Percentiles rank a stretch among this genome's conserved stretches.
Conservation (phyloP, 2,113 vertebrate species). For the Tretioscincus oriximinensis region DNA sequence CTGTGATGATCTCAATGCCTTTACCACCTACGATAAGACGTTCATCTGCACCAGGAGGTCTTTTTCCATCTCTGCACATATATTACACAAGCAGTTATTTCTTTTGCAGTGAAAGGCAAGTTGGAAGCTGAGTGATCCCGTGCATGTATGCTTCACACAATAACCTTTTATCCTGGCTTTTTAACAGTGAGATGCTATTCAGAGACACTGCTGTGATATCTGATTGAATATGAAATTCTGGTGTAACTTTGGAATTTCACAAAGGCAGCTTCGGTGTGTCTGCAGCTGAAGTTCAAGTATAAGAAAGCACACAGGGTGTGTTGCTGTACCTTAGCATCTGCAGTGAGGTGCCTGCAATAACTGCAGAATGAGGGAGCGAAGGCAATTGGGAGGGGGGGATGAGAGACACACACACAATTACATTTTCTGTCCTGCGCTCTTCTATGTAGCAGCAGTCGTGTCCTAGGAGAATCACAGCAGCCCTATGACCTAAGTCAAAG, state of each 20-base stretch:
- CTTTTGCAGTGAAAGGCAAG: background rate
- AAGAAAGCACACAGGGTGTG: background rate
- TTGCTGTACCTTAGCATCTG: slow-evolving; percentile 3
- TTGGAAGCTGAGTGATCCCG: background rate
- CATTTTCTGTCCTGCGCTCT: background rate
- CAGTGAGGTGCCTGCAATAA: slow-evolving; percentile 18
- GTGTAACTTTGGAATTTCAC: background rate
- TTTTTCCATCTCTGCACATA: background rate
- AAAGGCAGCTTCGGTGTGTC: background rate
- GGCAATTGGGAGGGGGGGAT: too few species aligned
- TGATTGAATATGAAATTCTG: background rate
- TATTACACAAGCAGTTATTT: background rate
- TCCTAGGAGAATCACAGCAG: slow-evolving; percentile 8
- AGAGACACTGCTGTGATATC: background rate
- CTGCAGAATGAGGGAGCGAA: background rate
- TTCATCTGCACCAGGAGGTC: background rate
- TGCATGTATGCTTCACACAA: background rate
- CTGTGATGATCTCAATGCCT: background rate
- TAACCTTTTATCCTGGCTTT: background rate
- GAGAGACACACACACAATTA: too few species aligned
- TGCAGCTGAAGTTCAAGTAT: background rate
- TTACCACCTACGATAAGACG: background rate
- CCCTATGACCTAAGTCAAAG: background rate
- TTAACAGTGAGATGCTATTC: background rate
- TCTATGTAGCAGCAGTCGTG: background rate